Evolutionary conservation across 1,140 invertebrate species (phyloP).

Genomic region (Aphidius ervi): DNA sequence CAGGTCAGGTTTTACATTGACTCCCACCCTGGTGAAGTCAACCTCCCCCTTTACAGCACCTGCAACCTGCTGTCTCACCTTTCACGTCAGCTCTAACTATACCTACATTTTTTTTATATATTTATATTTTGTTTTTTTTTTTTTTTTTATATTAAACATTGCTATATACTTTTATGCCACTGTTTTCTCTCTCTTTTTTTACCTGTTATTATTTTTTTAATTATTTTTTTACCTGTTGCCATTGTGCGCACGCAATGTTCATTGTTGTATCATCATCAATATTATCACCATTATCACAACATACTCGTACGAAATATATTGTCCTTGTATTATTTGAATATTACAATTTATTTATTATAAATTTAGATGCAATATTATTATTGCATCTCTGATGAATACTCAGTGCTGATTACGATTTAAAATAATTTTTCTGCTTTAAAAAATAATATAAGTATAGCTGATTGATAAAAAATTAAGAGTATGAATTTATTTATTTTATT

Average conservation of each 20-base stretch:
- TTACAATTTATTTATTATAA: no score
- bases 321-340: no score
- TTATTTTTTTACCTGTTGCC: constrained; percentile 42
- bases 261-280: constrained; percentile 3
- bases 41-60: constrained; percentile 33
- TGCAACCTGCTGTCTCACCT: constrained; percentile 22
- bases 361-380: no score
- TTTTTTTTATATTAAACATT: constrained; percentile 10
- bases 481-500: no score
- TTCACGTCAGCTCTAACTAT: no score
- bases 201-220: constrained; percentile 18
- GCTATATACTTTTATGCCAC: neutral
- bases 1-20: constrained; percentile 33
- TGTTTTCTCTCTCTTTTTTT: neutral
- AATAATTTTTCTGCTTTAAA: no score
- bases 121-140: constrained; percentile 13
- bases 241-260: constrained; percentile 28
- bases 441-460: no score
- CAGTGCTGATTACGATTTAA: no score
- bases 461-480: no score
- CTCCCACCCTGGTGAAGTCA: constrained; percentile 36
- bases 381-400: no score
- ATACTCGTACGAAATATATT: no score
- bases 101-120: neutral
- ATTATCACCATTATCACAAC: no score